Evolutionary conservation across 2,888 invertebrate species (phyloP).

Genomic region (Eupithecia centaureata): DNA sequence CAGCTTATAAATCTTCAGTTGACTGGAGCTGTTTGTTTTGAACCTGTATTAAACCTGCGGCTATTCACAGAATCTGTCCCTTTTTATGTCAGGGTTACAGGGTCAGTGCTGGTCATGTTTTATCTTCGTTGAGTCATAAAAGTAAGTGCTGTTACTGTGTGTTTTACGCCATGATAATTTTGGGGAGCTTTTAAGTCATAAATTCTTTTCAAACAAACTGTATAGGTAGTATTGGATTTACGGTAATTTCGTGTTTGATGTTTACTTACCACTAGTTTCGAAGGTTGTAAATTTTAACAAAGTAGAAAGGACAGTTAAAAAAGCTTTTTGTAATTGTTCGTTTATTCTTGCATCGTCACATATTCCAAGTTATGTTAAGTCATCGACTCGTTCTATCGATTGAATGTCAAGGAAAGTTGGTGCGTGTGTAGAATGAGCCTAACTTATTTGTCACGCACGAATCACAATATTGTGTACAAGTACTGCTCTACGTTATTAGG

Average conservation of each 20-base stretch:
- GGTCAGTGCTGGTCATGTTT: constrained; percentile 41
- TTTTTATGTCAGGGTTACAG: constrained; percentile 44
- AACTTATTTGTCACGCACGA: constrained; percentile 32
- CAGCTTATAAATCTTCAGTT: constrained; percentile 53
- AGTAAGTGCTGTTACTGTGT: constrained; percentile 41
- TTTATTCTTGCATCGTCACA: not conserved
- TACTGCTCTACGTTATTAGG: not conserved
- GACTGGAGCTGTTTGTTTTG: constrained; percentile 51
- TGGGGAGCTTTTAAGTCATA: constrained; percentile 41
- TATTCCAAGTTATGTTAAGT: not conserved
- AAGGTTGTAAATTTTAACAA: constrained; percentile 14
- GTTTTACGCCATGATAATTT: constrained; percentile 32
- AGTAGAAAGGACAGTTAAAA: not conserved
- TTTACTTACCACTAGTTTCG: constrained; percentile 11
- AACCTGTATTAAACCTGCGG: constrained; percentile 39
- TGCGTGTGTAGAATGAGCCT: constrained; percentile 40
- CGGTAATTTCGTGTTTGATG: constrained; percentile 5
- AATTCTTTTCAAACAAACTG: constrained; percentile 22
- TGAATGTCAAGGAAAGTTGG: constrained; percentile 46
- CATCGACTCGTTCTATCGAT: constrained; percentile 31
- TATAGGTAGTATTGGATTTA: constrained; percentile 9
- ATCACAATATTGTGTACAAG: constrained; percentile 1
- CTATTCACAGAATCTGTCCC: constrained; percentile 36
- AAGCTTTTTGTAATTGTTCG: not conserved
- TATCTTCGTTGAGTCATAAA: constrained; percentile 44